phyloP scores from a whole-genome alignment of 1,140 invertebrate species.

The Bombus huntii region DNA sequence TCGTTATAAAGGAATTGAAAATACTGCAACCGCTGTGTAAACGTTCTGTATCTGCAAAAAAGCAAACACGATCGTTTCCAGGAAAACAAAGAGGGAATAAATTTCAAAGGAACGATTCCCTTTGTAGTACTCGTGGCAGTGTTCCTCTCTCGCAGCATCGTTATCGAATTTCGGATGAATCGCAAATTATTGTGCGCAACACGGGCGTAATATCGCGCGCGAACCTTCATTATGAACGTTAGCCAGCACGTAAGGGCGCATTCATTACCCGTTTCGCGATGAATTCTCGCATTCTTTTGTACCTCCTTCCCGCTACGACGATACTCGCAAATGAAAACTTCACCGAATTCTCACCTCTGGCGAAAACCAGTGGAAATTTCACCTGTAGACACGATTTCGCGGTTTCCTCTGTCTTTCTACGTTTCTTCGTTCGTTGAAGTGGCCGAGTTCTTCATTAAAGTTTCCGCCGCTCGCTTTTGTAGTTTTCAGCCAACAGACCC shows the following conservation, averaged over 20 bases:
- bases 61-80: background rate
- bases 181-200: background rate
- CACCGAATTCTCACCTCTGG: slow-evolving; percentile 48
- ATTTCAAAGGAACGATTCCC: background rate
- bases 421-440: slow-evolving; percentile 20
- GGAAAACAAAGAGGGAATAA: background rate
- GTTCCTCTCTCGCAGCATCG: background rate
- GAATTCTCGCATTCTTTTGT: slow-evolving; percentile 34
- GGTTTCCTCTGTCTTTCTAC: slow-evolving; percentile 21
- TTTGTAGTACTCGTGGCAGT: background rate
- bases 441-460: slow-evolving; percentile 66
- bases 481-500: slow-evolving; percentile 47
- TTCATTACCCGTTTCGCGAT: slow-evolving; percentile 11
- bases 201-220: background rate
- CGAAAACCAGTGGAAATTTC: slow-evolving; percentile 51
- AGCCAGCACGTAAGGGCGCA: no score
- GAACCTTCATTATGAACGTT: no score
- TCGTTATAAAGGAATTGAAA: background rate
- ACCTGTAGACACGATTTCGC: slow-evolving; percentile 53
- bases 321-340: slow-evolving; percentile 48
- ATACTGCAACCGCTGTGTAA: background rate
- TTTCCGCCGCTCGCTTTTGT: slow-evolving; percentile 63
- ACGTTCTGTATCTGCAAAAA: background rate
- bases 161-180: slow-evolving; percentile 14
- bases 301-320: slow-evolving; percentile 2